Percentiles rank a stretch among this genome's conserved stretches.
Conservation (phyloP, 2,888 invertebrate species). For the Oxyteleia sp. region DNA sequence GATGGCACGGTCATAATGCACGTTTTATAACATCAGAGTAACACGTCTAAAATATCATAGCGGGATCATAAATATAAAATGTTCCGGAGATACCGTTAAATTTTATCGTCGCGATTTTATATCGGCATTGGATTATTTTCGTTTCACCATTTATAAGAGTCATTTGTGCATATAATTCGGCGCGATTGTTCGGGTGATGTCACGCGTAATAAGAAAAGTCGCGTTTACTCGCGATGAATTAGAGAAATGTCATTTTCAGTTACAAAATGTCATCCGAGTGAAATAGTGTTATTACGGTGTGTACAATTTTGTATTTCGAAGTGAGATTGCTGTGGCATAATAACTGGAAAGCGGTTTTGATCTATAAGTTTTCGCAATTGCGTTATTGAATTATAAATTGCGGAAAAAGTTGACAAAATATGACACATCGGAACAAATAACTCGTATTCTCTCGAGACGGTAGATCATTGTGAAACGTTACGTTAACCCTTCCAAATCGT, state of each 20-base stretch:
- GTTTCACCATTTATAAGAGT: not conserved
- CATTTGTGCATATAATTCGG: not conserved
- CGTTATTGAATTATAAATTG: no score
- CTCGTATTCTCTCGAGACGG: no score
- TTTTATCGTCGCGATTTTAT: conserved; percentile 15
- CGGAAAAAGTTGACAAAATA: no score
- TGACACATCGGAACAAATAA: no score
- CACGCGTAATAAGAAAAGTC: not conserved
- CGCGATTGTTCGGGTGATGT: not conserved
- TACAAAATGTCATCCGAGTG: not conserved
- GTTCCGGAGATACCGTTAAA: not conserved
- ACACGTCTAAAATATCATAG: not conserved
- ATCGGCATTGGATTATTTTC: not conserved
- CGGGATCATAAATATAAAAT: conserved; percentile 12
- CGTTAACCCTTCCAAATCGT: no score
- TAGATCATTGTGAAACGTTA: no score
- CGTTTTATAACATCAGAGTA: not conserved
- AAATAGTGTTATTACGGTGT: conserved; percentile 86
- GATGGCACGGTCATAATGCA: conserved; percentile 2
- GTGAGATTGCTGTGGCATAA: no score
- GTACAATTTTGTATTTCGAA: conserved; percentile 97
- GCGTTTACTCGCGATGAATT: not conserved
- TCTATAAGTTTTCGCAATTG: no score
- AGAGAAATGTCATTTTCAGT: not conserved
- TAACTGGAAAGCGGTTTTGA: no score